A percentile compares a stretch with the other conserved stretches of the same genome.
Conservation (phyloP, 1,140 invertebrate species). For the Macrobrachium nipponense region DNA sequence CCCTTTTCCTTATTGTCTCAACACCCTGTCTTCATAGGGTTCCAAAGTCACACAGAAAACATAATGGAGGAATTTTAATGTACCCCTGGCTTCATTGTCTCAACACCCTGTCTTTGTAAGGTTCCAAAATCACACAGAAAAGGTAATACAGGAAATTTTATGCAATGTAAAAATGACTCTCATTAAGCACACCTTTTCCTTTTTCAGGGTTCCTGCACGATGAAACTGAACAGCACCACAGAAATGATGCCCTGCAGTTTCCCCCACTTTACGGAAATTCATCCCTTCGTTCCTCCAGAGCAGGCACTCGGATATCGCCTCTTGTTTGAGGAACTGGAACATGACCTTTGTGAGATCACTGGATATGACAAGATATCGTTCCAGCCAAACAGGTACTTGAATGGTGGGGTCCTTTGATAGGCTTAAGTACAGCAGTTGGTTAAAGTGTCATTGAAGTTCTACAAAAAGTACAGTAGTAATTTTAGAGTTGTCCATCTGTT, state of each 20-base stretch:
- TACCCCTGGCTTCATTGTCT: too few species aligned
- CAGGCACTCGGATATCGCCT: slow-evolving; percentile 92
- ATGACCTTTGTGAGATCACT: slow-evolving; percentile 95
- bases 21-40: too few species aligned
- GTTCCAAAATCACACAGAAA: too few species aligned
- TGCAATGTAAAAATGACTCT: neutral
- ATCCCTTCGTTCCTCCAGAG: slow-evolving; percentile 94
- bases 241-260: slow-evolving; percentile 99
- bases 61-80: too few species aligned
- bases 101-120: too few species aligned
- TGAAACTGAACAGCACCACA: slow-evolving; percentile 98
- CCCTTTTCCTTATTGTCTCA: too few species aligned
- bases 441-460: too few species aligned
- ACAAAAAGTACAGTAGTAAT: too few species aligned
- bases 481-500: too few species aligned
- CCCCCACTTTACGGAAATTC: slow-evolving; percentile 91
- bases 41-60: too few species aligned
- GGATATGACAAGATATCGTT: slow-evolving; percentile 98
- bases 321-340: slow-evolving; percentile 91
- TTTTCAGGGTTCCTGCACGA: slow-evolving; percentile 94
- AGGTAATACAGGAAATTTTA: too few species aligned
- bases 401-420: neutral
- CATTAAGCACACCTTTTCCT: slow-evolving; percentile 12
- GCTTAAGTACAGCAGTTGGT: neutral
- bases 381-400: slow-evolving; percentile 87